Evolutionary conservation across 2,797 vertebrate genomes (phyloP), one percentile per base, ranked within the genome.

Genomic region (Helostoma temminkii): DNA sequence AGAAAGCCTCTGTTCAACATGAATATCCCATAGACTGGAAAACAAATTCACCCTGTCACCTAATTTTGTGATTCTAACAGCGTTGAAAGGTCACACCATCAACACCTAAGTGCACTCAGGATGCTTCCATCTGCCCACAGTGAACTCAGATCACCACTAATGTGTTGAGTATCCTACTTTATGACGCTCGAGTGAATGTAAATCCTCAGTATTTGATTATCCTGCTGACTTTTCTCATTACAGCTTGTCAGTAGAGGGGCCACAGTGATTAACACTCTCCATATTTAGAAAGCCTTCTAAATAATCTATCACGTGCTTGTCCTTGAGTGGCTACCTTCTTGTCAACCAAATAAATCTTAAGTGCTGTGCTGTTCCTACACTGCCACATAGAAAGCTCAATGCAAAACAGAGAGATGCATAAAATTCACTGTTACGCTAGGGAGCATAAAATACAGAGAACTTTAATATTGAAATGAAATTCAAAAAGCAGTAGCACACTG

Each of bases 191-290:
- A 21, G 3, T 54, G 6, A 21, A 9, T 43, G 57, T 56, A 67
- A 55, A 66, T 67, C 71, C 26, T 49, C n/a, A 14, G 11, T 43
- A 66, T 62, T 72, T 41, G 43, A 53, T 48, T 47, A 28, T 52
- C 56, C 3, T 18, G 34, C 45, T 47, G 45, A 66, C 55, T 48
- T 67, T 30, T 71, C 64, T 67, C 64, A 67, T 74, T 56, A 55
- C 26, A 12, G 26, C 21, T 14, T 56, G 64, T 62, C 64, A 49
- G 55, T 4, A 5, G 22, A 37, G 37, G 14, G 36, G 36, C 36
- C 36, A 8, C 36, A 37, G 49, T 39, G 25, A 48, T 62, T 8
- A 56, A 45, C 52, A 41, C 39, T 50, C 53, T 22, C 7, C 32
- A 72, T 24, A 8, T 22, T 47, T 41, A 11, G 62, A 58, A 45